Conservation (phyloP, 2,797 vertebrate species). For the Acipenser ruthenus region DNA sequence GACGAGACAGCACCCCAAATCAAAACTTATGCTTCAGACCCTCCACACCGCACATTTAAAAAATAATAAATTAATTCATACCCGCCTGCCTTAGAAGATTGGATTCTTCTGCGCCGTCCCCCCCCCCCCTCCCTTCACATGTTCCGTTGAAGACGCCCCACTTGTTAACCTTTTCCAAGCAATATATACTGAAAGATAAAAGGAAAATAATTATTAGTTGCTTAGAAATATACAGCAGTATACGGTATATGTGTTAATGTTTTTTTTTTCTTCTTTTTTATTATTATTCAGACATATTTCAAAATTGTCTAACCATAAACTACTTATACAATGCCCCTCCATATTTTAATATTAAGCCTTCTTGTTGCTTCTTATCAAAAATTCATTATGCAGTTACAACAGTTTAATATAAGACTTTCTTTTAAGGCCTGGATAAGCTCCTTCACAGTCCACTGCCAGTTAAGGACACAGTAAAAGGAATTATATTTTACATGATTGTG, state of each 20-base stretch:
- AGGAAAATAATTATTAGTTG: conserved; percentile 12
- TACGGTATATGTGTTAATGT: no score
- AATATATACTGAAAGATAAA: conserved; percentile 42
- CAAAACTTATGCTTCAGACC: background rate
- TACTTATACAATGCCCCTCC: conserved; percentile 30
- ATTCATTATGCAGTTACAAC: conserved; percentile 45
- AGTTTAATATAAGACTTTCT: conserved; percentile 52
- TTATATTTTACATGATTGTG: conserved; percentile 37
- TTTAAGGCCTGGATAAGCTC: conserved; percentile 37
- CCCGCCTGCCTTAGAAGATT: conserved; percentile 49
- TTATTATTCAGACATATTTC: no score
- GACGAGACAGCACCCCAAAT: no score
- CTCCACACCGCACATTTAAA: background rate
- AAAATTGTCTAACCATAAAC: background rate
- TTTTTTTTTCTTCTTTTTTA: no score
- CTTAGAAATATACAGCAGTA: no score
- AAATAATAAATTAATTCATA: conserved; percentile 26
- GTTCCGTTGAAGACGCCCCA: conserved; percentile 44
- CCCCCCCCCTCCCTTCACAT: conserved; percentile 61
- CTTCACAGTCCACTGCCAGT: conserved; percentile 36
- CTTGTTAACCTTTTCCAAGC: conserved; percentile 29
- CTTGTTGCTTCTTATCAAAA: conserved; percentile 58
- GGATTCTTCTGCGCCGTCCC: conserved; percentile 35
- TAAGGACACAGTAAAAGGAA: conserved; percentile 32
- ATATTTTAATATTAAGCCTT: conserved; percentile 41